A percentile compares a stretch with the other conserved stretches of the same genome.
Conservation (phyloP, 1,140 invertebrate genomes). For the Ceratina australensis region DNA sequence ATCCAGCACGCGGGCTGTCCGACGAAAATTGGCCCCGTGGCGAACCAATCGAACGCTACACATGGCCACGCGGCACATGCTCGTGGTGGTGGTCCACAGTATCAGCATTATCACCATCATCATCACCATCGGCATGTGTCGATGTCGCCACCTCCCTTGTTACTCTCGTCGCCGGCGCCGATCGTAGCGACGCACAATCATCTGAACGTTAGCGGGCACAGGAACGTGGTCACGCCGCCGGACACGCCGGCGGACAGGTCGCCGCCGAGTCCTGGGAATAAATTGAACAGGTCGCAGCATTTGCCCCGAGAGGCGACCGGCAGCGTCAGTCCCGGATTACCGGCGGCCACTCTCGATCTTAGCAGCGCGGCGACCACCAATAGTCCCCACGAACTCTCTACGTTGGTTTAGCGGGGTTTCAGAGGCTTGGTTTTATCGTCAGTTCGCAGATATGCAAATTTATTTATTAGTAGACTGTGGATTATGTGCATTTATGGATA, state of each 20-base stretch:
- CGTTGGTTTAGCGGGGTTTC: slow-evolving; percentile 76
- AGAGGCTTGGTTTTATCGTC: not conserved
- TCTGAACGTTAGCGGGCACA: slow-evolving; percentile 64
- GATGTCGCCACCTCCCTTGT: slow-evolving; percentile 76
- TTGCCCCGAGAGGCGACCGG: slow-evolving; percentile 80
- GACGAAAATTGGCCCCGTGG: slow-evolving; percentile 35
- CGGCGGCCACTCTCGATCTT: slow-evolving; percentile 82
- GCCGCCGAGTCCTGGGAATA: slow-evolving; percentile 73
- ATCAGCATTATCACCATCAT: slow-evolving; percentile 62
- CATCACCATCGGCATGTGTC: slow-evolving; percentile 70
- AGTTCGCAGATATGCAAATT: not conserved
- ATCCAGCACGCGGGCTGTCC: slow-evolving; percentile 42
- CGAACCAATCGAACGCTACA: slow-evolving; percentile 32
- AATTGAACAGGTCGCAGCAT: slow-evolving; percentile 71
- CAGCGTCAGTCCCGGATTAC: slow-evolving; percentile 83
- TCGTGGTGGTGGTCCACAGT: slow-evolving; percentile 9
- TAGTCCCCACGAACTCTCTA: slow-evolving; percentile 85
- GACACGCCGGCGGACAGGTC: slow-evolving; percentile 75
- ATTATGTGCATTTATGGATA: no score
- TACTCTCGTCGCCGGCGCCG: slow-evolving; percentile 71
- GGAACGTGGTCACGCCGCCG: slow-evolving; percentile 67
- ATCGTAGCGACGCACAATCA: slow-evolving; percentile 77
- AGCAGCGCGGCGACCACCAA: slow-evolving; percentile 84
- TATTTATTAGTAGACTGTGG: no score
- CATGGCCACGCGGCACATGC: slow-evolving; percentile 28